These are phyloP conservation scores for Temnothorax nylanderi DNA, from an alignment of 1,140 invertebrate genomes.

Conservation along the genomic window DNA sequence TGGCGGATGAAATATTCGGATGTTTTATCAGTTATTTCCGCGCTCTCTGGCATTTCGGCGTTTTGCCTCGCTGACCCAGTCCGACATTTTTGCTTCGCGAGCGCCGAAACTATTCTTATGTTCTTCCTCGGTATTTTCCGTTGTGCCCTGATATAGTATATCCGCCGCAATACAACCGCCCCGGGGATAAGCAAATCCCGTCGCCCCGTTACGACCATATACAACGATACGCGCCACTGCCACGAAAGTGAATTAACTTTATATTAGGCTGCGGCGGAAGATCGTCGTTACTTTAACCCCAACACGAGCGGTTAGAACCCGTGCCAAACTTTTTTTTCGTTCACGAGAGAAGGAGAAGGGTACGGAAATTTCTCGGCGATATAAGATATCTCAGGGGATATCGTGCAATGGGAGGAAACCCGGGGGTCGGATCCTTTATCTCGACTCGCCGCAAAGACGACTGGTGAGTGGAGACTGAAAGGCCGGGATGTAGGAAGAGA, in stretches of 20 bases:
- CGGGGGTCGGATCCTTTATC: constrained; percentile 69
- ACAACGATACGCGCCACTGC: constrained; percentile 30
- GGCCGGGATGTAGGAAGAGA: constrained; percentile 2
- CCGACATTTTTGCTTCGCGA: constrained; percentile 19
- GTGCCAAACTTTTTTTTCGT: constrained; percentile 58
- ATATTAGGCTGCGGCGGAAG: constrained; percentile 51
- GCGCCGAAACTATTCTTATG: constrained; percentile 50
- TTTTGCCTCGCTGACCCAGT: constrained; percentile 48
- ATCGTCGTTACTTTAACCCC: constrained; percentile 55
- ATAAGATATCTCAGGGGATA: constrained; percentile 57
- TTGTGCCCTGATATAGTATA: constrained; percentile 19
- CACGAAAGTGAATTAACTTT: constrained; percentile 63
- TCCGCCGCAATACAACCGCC: constrained; percentile 6
- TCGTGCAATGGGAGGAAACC: neutral
- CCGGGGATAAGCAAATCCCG: constrained; percentile 39
- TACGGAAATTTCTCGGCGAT: constrained; percentile 60
- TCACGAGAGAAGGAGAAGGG: neutral
- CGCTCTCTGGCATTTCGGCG: constrained; percentile 43
- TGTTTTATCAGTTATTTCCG: constrained; percentile 61
- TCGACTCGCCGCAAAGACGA: constrained; percentile 64
- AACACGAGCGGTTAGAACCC: constrained; percentile 27
- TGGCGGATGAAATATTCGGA: constrained; percentile 50
- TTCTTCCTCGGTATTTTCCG: constrained; percentile 37
- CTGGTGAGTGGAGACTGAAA: constrained; percentile 38
- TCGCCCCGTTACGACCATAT: neutral